Percentiles rank a stretch among this genome's conserved stretches.
Conservation (phyloP, 2,797 vertebrate species). For the Eulemur albifrons region DNA sequence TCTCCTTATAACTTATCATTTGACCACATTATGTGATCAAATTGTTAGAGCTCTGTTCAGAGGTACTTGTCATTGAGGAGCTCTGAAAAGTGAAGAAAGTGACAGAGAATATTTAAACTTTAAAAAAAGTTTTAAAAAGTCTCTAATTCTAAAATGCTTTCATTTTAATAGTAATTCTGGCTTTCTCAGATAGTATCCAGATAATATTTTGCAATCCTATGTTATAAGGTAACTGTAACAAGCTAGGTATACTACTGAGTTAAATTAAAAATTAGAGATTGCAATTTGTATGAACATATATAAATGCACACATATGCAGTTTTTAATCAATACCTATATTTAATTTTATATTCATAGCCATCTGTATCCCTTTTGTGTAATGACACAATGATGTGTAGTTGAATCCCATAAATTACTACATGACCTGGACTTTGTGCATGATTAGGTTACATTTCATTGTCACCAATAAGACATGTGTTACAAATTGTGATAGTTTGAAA, state of each 20-base stretch:
- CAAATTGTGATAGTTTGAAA: conserved; percentile 23
- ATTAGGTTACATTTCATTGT: conserved; percentile 30
- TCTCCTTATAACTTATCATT: not conserved
- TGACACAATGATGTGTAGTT: not conserved
- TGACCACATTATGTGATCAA: not conserved
- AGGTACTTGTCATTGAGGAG: not conserved
- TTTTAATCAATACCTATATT: not conserved
- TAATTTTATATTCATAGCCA: not conserved
- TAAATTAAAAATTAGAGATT: conserved; percentile 54
- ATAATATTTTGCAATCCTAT: conserved; percentile 57
- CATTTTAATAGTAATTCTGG: conserved; percentile 70
- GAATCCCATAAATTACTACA: not conserved
- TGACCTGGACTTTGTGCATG: not conserved
- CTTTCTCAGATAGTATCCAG: conserved; percentile 67
- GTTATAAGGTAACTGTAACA: conserved; percentile 52
- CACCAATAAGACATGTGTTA: not conserved
- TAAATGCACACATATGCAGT: not conserved
- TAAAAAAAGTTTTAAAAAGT: not conserved
- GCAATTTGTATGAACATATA: not conserved
- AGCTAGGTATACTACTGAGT: conserved; percentile 48
- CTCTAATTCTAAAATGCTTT: conserved; percentile 51
- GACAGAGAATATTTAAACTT: not conserved
- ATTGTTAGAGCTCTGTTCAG: not conserved
- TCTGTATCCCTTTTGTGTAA: not conserved
- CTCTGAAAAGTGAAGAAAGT: conserved; percentile 5